Evolutionary conservation across 1,140 invertebrate genomes (phyloP).

Genomic region (Drosophila chauvacae): DNA sequence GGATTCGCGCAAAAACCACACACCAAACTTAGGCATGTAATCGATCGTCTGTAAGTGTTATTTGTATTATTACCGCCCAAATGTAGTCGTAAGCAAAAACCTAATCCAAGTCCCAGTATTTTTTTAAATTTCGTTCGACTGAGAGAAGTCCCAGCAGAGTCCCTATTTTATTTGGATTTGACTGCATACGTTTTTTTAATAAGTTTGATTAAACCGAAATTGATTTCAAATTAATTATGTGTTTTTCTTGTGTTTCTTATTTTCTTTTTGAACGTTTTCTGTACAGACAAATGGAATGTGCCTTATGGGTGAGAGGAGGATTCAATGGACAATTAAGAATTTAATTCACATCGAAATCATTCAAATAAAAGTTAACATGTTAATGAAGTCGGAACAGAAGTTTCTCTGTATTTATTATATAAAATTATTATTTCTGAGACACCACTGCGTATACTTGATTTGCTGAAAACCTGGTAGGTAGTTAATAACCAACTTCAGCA

Average conservation of each 20-base stretch:
- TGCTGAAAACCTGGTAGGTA: not conserved
- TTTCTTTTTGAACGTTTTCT: slow-evolving; percentile 6
- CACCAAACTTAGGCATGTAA: slow-evolving; percentile 50
- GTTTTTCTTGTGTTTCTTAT: slow-evolving; percentile 12
- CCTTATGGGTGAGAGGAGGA: slow-evolving; percentile 38
- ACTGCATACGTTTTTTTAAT: slow-evolving; percentile 38
- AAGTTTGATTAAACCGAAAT: slow-evolving; percentile 54
- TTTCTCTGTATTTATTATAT: too few relatives aligned
- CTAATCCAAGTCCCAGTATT: slow-evolving; percentile 52
- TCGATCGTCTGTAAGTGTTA: slow-evolving; percentile 55
- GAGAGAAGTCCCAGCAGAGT: slow-evolving; percentile 6
- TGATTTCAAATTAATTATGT: slow-evolving; percentile 15
- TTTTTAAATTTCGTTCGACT: slow-evolving; percentile 23
- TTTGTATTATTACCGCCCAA: slow-evolving; percentile 53
- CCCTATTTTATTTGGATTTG: slow-evolving; percentile 19
- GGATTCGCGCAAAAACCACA: slow-evolving; percentile 18
- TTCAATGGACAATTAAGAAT: slow-evolving; percentile 43
- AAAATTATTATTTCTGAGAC: not conserved
- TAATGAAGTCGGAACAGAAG: not conserved
- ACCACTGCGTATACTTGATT: slow-evolving; percentile 10
- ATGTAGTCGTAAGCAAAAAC: slow-evolving; percentile 39
- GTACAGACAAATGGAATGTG: slow-evolving; percentile 34
- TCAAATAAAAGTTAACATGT: slow-evolving; percentile 33
- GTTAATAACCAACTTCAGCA: slow-evolving; percentile 7
- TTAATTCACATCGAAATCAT: slow-evolving; percentile 28